A percentile compares a stretch with the other conserved stretches of the same genome.
These are phyloP conservation scores for Deilephila elpenor DNA, from an alignment of 2,888 invertebrate species.

Conservation along the genomic window DNA sequence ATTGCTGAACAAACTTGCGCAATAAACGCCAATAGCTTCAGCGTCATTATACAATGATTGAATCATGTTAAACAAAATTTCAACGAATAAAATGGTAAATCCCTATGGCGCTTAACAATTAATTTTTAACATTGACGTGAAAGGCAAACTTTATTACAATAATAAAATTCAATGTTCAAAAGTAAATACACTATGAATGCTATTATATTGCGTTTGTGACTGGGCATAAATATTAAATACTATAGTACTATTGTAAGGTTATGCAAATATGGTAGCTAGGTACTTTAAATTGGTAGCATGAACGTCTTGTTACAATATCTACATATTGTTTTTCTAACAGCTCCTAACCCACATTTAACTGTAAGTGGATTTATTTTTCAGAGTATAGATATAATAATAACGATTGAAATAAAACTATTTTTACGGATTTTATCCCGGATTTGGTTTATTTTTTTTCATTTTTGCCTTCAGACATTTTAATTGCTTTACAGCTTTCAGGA, in stretches of 20 bases:
- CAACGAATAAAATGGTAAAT: constrained; percentile 6
- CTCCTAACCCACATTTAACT: too few relatives aligned
- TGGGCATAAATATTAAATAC: background rate
- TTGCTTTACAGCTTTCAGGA: too few relatives aligned
- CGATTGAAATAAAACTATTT: too few relatives aligned
- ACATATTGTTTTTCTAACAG: too few relatives aligned
- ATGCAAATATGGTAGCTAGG: too few relatives aligned
- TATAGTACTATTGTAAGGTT: background rate
- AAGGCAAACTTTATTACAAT: constrained; percentile 3
- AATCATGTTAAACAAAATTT: constrained; percentile 6
- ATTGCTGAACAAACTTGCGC: background rate
- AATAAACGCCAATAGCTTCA: background rate
- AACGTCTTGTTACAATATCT: too few relatives aligned
- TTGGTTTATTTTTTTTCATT: too few relatives aligned
- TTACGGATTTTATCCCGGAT: too few relatives aligned
- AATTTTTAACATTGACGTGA: background rate
- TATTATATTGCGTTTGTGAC: background rate
- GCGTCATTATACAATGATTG: background rate
- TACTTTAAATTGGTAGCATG: too few relatives aligned
- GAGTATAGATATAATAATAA: too few relatives aligned
- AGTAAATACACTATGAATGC: background rate
- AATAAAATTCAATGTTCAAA: background rate
- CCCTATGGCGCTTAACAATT: background rate
- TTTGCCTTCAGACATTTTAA: too few relatives aligned
- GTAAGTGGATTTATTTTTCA: too few relatives aligned